Base-by-base conservation (phyloP, 2,797 vertebrate genomes). In the Huso huso region DNA sequence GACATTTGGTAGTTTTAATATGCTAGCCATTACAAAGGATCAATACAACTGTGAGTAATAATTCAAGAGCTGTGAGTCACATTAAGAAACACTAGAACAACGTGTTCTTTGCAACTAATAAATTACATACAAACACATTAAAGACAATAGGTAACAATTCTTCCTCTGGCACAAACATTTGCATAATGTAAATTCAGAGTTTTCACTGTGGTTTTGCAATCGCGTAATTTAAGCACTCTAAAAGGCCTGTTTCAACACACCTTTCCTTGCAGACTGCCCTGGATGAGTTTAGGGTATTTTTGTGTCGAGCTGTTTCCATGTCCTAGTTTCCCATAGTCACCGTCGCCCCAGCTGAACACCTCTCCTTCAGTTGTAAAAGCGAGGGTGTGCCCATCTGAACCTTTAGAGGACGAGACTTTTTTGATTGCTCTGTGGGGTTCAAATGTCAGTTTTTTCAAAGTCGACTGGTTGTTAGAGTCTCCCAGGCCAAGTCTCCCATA, bases 321-420 rank as follows among this genome's bases (percentile, higher is more conserved):
- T 69, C 90, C 90, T 49, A 91, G 71, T 75, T 91, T 91, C 60
- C 90, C 90, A 59, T 91, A 91, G 74, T 91, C 90, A 52, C 90
- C 90, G 0, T 92, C 90, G 71, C 89, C 90, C 90, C 90, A 92
- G 73, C 90, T 92, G 83, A 91, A 92, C 70, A 92, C 90, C 78
- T 92, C 90, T 65, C 90, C 90, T 80, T 92, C 90, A 12, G 88
- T 88, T 7, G 89, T 92, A 74, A 91, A 91, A 9, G 90, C 89
- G 75, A 92, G 77, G 12, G 90, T 92, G 65, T 92, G 90, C 57
- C 90, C 90, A 77, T 92, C 90, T 23, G 90, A 92, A 70, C 90
- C 90, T 82, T 91, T 92, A 23, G 90, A 92, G 67, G 90, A 92
- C 0, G 90, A 92, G 58, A 92, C 89, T 66, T 91, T 90, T 72